phyloP scores from a whole-genome alignment of 2,113 vertebrate species.

The Lampris megalopsis region DNA sequence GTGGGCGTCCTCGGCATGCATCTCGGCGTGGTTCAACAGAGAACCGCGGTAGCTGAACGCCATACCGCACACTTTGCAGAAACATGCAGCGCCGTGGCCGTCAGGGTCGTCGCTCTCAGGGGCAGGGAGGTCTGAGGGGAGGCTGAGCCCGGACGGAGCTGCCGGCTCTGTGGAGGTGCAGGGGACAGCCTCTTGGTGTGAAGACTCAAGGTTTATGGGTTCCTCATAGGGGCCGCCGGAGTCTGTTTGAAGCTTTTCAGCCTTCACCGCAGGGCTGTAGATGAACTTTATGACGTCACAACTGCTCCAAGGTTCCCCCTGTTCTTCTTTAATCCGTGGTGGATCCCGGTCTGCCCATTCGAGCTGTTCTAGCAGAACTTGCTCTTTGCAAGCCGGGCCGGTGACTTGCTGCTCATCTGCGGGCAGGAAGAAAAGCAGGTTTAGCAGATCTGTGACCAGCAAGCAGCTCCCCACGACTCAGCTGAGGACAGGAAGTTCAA shows the following conservation, averaged over 20 bases:
- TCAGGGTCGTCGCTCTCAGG: background rate
- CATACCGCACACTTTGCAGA: background rate
- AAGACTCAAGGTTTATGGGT: background rate
- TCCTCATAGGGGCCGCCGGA: background rate
- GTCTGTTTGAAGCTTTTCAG: background rate
- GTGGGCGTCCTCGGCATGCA: background rate
- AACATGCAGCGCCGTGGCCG: conserved; percentile 3
- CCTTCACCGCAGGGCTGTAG: background rate
- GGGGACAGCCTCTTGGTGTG: background rate
- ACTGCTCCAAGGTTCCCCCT: background rate
- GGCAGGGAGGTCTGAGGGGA: background rate
- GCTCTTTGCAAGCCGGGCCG: background rate
- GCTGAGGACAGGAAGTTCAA: background rate
- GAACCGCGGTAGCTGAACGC: background rate
- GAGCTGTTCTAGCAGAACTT: background rate
- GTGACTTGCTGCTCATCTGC: background rate
- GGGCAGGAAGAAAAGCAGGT: background rate
- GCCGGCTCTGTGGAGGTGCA: background rate
- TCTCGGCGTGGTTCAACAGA: background rate
- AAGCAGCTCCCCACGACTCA: no score
- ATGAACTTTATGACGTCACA: background rate
- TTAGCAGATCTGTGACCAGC: no score
- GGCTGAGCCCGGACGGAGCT: background rate
- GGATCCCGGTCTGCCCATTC: background rate
- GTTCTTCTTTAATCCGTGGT: background rate